Percentiles rank a stretch among this genome's conserved stretches.
Conservation (phyloP, 2,797 vertebrate species). For the Gastrophryne carolinensis region DNA sequence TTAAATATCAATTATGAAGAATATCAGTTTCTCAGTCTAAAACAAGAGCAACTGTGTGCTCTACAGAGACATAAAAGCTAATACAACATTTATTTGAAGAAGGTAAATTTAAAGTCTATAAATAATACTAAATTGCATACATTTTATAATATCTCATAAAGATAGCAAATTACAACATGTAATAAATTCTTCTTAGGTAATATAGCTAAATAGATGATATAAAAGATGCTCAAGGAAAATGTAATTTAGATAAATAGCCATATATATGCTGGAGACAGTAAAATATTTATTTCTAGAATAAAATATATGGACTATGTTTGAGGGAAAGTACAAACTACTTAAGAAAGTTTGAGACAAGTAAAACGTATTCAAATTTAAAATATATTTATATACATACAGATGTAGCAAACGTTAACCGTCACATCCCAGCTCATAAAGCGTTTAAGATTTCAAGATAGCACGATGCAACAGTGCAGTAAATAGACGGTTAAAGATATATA, state of each 20-base stretch:
- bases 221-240: slow-evolving; percentile 12
- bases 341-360: slow-evolving; percentile 1
- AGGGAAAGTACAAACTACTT: slow-evolving; percentile 7
- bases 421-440: no score
- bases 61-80: neutral
- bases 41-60: slow-evolving; percentile 1
- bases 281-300: slow-evolving; percentile 10
- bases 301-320: slow-evolving; percentile 18
- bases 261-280: slow-evolving; percentile 4
- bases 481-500: no score
- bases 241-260: slow-evolving; percentile 36
- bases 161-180: neutral
- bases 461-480: no score
- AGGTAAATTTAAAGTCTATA: slow-evolving; percentile 15
- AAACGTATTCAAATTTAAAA: no score
- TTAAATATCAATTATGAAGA: neutral
- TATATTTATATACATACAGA: no score
- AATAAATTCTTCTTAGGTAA: slow-evolving; percentile 2
- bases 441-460: no score
- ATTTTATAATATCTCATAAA: slow-evolving; percentile 9
- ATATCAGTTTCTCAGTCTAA: neutral
- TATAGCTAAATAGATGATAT: slow-evolving; percentile 6
- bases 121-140: neutral
- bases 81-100: neutral
- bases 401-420: no score